Evolutionary conservation across 2,113 vertebrate genomes (phyloP), one percentile per base, ranked within the genome.

Genomic region (Ia io): DNA sequence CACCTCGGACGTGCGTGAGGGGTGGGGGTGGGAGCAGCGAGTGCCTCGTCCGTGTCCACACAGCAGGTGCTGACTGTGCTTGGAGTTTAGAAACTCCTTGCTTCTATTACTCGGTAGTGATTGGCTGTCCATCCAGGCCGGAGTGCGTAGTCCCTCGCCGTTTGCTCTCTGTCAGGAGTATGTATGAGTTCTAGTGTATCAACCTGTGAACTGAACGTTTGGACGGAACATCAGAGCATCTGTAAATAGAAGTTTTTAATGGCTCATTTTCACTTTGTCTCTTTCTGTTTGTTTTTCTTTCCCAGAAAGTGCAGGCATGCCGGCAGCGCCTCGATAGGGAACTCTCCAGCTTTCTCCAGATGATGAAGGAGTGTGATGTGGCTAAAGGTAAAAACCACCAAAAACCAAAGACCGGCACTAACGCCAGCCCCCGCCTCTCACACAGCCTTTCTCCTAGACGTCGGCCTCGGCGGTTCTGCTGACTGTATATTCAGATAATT

Each of bases 281-380:
- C 95, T 32, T 94, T 97, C 30, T 95, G 32, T 25, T 25, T 97
- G 23, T 49, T 95, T 80, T 97, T 93, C 93, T 53, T 90, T 97
- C 95, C 65, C 98, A 99, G 99, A 98, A 98, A 95, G 99, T 99
- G 12, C 99, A 99, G 88, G 69, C 93, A 53, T 99, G 99, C 95
- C 99, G 99, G 44, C 98, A 98, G 95, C 99, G 97, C 95, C 98
- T 99, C 73, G 98, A 98, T 93, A 98, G 97, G 76, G 99, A 99
- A 96, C 97, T 99, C 96, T 98, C 98, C 93, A 98, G 61, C 56
- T 99, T 99, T 88, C 97, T 99, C 88, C 98, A 97, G 96, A 98
- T 99, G 98, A 98, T 99, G 94, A 99, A 98, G 96, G 98, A 98
- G 35, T 98, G 98, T 42, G 98, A 98, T 80, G 96, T 98, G 89